These are phyloP conservation scores for Lumbricus terrestris DNA, from an alignment of 2,888 invertebrate genomes.

Conservation along the genomic window DNA sequence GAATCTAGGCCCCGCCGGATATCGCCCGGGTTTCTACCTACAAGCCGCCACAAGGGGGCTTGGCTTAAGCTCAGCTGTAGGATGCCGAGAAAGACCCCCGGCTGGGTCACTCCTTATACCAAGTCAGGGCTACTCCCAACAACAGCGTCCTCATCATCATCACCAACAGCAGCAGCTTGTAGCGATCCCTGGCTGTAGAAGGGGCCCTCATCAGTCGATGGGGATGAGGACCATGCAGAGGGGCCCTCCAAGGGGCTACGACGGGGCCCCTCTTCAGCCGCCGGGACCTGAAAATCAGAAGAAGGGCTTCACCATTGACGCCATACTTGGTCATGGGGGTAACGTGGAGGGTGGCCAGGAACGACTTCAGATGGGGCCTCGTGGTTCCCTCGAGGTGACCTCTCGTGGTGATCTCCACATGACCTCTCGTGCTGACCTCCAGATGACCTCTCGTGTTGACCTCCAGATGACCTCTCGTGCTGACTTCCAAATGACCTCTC, in stretches of 20 bases:
- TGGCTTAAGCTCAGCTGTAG: background rate
- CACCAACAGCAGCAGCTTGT: background rate
- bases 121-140: background rate
- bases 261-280: background rate
- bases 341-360: background rate
- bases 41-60: background rate
- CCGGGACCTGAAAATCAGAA: background rate
- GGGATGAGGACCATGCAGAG: background rate
- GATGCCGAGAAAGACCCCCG: background rate
- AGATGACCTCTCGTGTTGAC: too few relatives aligned
- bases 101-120: background rate
- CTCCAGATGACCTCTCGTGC: too few relatives aligned
- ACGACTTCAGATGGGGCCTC: background rate
- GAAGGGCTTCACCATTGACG: background rate
- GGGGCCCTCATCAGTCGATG: background rate
- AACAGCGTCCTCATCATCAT: background rate
- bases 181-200: background rate
- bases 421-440: too few relatives aligned
- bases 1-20: background rate
- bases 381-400: background rate
- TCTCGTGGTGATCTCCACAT: too few relatives aligned
- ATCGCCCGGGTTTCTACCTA: background rate
- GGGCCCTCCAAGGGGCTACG: background rate
- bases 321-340: background rate
- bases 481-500: too few relatives aligned